A percentile compares a stretch with the other conserved stretches of the same genome.
Conservation (phyloP, 2,888 invertebrate genomes). For the Chrysina gloriosa region DNA sequence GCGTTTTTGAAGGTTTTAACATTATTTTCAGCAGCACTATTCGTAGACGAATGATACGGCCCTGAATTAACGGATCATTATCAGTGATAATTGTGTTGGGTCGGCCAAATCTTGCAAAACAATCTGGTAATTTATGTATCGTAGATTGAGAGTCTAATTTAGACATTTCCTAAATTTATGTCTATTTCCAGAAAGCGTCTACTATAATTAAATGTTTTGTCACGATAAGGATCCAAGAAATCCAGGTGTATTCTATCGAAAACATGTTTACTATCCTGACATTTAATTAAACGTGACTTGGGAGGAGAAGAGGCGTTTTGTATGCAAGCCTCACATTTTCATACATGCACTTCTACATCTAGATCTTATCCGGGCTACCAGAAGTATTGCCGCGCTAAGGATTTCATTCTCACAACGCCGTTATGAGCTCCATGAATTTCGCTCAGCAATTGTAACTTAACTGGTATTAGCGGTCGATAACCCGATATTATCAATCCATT, state of each 20-base stretch:
- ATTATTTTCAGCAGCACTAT: not conserved
- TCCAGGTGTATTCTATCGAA: conserved; percentile 29
- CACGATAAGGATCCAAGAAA: conserved; percentile 45
- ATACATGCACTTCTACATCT: conserved; percentile 49
- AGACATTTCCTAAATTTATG: conserved; percentile 53
- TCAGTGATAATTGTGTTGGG: conserved; percentile 19
- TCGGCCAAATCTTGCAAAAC: conserved; percentile 46
- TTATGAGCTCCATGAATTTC: conserved; percentile 21
- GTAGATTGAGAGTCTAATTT: conserved; percentile 41
- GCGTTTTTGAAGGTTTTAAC: too few relatives aligned
- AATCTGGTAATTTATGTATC: conserved; percentile 41
- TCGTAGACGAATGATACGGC: too few relatives aligned
- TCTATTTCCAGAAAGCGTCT: conserved; percentile 62
- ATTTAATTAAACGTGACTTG: not conserved
- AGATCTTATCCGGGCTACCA: conserved; percentile 50
- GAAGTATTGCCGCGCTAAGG: conserved; percentile 49
- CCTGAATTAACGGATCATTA: not conserved
- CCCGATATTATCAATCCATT: conserved; percentile 14
- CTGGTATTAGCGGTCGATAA: conserved; percentile 6
- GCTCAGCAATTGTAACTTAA: not conserved
- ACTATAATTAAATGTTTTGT: conserved; percentile 56
- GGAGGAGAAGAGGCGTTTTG: not conserved
- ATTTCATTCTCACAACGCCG: conserved; percentile 46
- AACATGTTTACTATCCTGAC: not conserved
- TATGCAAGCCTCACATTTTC: not conserved